A percentile compares a stretch with the other conserved stretches of the same genome.
Conservation (phyloP, 2,113 vertebrate species). For the Lepus timidus region DNA sequence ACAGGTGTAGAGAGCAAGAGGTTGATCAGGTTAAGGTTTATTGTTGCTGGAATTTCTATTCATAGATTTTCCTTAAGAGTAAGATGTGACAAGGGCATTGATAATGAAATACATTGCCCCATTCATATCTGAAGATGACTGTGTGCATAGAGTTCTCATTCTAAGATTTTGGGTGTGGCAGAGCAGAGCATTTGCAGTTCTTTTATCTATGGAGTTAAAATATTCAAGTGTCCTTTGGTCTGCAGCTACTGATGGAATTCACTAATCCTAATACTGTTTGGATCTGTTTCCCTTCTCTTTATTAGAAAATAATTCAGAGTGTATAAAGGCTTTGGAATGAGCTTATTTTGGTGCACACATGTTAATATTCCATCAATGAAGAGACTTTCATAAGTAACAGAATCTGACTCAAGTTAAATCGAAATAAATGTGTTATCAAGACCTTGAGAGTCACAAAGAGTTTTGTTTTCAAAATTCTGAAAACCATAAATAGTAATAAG, state of each 20-base stretch:
- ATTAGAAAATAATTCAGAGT: conserved; percentile 60
- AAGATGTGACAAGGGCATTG: conserved; percentile 39
- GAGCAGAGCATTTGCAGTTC: background rate
- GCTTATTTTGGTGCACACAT: background rate
- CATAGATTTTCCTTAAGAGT: conserved; percentile 3
- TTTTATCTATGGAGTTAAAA: conserved; percentile 39
- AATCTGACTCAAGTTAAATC: conserved; percentile 24
- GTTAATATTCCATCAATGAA: background rate
- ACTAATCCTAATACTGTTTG: conserved; percentile 25
- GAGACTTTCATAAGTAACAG: conserved; percentile 11
- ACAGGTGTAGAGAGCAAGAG: background rate
- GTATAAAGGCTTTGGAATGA: background rate
- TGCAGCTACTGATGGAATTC: conserved; percentile 67
- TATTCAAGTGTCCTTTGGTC: conserved; percentile 52
- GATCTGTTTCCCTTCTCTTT: conserved; percentile 6
- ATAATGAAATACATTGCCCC: conserved; percentile 42
- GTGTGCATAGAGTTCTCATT: conserved; percentile 4
- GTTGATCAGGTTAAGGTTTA: conserved; percentile 8
- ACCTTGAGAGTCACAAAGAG: background rate
- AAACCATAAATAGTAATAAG: background rate
- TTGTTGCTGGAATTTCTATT: conserved; percentile 39
- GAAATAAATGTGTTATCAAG: conserved; percentile 13
- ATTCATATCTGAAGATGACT: conserved; percentile 1
- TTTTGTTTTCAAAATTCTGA: background rate
- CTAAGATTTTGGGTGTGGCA: background rate